phyloP scores from a whole-genome alignment of 2,888 invertebrate genomes.

The Protonemura montana region DNA sequence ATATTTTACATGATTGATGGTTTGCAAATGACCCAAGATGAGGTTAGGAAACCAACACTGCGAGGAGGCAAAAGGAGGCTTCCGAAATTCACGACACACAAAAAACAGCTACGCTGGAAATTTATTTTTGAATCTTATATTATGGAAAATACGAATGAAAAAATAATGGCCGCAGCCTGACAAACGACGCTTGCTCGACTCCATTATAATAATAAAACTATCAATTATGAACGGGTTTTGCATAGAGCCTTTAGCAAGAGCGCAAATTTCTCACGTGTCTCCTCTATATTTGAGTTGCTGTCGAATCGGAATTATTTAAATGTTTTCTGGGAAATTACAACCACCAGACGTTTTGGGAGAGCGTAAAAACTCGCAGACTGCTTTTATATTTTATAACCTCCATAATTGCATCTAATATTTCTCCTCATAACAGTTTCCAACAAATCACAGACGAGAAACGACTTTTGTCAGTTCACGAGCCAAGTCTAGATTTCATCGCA shows the following conservation, averaged over 20 bases:
- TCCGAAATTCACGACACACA: conserved; percentile 17
- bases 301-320: conserved; percentile 4
- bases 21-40: conserved; percentile 45
- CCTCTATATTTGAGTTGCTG: not conserved
- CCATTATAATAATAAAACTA: conserved; percentile 36
- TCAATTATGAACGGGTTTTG: conserved; percentile 24
- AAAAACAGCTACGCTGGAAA: not conserved
- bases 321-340: not conserved
- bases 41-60: conserved; percentile 18
- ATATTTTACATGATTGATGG: conserved; percentile 46
- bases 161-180: conserved; percentile 20
- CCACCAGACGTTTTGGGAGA: not conserved
- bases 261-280: not conserved
- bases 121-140: conserved; percentile 24
- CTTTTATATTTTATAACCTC: not conserved
- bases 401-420: not conserved
- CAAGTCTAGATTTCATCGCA: conserved; percentile 1
- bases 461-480: not conserved
- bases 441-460: not conserved
- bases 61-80: conserved; percentile 9
- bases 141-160: conserved; percentile 27
- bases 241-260: not conserved
- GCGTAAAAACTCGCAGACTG: not conserved
- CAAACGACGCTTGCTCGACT: not conserved
- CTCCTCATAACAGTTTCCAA: conserved; percentile 7